Conservation (phyloP, 2,888 invertebrate species). For the Arrhopalites spinosus region DNA sequence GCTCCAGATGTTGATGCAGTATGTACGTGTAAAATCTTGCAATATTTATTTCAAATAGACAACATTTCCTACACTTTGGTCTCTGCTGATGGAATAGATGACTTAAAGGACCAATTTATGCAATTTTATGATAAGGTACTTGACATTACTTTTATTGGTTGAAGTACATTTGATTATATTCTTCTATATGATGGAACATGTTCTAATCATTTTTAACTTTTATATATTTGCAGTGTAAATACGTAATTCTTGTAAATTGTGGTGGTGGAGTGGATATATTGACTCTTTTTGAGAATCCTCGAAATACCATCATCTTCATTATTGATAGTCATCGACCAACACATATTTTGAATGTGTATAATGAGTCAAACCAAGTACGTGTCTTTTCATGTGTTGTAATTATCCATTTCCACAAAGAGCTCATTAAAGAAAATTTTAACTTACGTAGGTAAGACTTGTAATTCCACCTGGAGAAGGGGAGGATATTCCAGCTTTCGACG, state of each 20-base stretch:
- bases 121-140: constrained; percentile 70
- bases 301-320: constrained; percentile 82
- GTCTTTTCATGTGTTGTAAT: no score
- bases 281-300: constrained; percentile 81
- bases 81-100: constrained; percentile 77
- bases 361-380: constrained; percentile 62
- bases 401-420: no score
- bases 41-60: constrained; percentile 85
- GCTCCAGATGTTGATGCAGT: constrained; percentile 93
- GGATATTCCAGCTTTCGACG: constrained; percentile 83
- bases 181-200: no score
- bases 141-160: no score
- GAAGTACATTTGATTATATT: no score
- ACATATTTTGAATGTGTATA: constrained; percentile 92
- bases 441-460: constrained; percentile 59
- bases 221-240: no score
- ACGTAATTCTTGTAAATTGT: constrained; percentile 87
- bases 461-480: constrained; percentile 72
- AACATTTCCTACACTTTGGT: constrained; percentile 87
- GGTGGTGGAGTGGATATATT: constrained; percentile 87
- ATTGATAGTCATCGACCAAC: constrained; percentile 88
- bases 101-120: constrained; percentile 75
- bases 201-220: no score
- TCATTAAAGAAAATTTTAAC: no score
- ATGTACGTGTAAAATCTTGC: constrained; percentile 90